phyloP scores from a whole-genome alignment of 37 sponge, comb jelly and placozoan species.

The Eunapius fragilis region DNA sequence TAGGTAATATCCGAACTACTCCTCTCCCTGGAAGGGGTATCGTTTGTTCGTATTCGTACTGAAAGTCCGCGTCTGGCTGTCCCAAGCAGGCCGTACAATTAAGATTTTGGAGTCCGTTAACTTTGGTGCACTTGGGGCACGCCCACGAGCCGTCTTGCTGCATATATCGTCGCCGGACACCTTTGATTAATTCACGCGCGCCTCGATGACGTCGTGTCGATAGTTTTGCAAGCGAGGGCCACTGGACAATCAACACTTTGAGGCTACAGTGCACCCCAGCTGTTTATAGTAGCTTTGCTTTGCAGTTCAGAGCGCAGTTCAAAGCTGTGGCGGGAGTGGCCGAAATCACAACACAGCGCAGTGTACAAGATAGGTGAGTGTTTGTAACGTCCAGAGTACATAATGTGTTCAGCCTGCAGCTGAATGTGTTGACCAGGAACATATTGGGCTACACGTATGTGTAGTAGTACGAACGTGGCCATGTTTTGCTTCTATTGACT shows the following conservation, averaged over 20 bases:
- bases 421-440: neutral
- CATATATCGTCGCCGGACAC: too few species aligned
- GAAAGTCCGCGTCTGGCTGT: neutral
- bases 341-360: too few species aligned
- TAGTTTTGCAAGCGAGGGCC: too few species aligned
- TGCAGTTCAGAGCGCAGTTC: too few species aligned
- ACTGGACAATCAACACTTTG: too few species aligned
- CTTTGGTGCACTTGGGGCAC: constrained; percentile 40
- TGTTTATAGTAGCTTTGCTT: too few species aligned
- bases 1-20: neutral
- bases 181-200: too few species aligned
- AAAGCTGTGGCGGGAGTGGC: too few species aligned
- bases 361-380: too few species aligned
- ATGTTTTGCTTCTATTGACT: neutral
- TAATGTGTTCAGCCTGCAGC: neutral
- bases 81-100: constrained; percentile 37
- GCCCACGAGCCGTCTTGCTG: constrained; percentile 30
- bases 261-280: too few species aligned
- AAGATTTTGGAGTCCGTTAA: constrained; percentile 10
- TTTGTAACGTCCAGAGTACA: too few species aligned
- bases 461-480: neutral
- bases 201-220: too few species aligned
- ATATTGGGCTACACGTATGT: neutral
- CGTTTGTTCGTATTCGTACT: neutral
- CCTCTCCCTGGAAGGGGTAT: neutral